Base-by-base conservation (phyloP, 2,797 vertebrate species). In the Macroramphosus scolopax region DNA sequence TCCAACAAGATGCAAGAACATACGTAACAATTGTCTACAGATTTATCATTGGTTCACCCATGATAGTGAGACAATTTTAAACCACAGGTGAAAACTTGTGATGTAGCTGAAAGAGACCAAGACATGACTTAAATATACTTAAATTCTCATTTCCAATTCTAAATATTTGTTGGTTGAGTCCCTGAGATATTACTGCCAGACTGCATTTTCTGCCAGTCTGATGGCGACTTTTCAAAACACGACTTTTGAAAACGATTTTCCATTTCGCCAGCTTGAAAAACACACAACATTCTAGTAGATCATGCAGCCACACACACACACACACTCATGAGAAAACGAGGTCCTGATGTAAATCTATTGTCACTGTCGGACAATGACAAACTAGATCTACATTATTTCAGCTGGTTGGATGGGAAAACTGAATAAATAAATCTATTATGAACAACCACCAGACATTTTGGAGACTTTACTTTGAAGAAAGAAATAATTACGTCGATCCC, bases 131-230 rank as follows among this genome's bases (percentile, higher is more conserved):
- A n/a, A 46, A 63, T 35, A 52, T 29, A 38, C 30, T 53, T 37
- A 10, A 60, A 30, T 18, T 68, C 45, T 54, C 22, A 57, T 59
- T 48, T 57, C 51, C 46, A 57, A 48, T 57, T 70, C 11, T 17
- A 28, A 15, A 16, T 42, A 39, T 20, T 36, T 57, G 51, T 49
- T 55, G 63, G 46, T 50, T 37, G 68, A 78, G 52, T 88, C 76
- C 86, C 86, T 88, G 86, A 88, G 86, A 81, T 83, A 67, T 55
- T 65, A 54, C 40, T 69, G n/a, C n/a, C n/a, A n/a, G n/a, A n/a
- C n/a, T n/a, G n/a, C n/a, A n/a, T 60, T 54, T 57, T 55, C 44
- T 57, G 28, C 25, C 32, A 17, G 17, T 66, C 63, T 39, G 47
- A 52, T 61, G 43, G 48, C 45, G 48, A 62, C 45, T 54, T 66